These are phyloP conservation scores for Arrhamphus sclerolepis DNA, from an alignment of 2,797 vertebrate genomes.

Conservation along the genomic window DNA sequence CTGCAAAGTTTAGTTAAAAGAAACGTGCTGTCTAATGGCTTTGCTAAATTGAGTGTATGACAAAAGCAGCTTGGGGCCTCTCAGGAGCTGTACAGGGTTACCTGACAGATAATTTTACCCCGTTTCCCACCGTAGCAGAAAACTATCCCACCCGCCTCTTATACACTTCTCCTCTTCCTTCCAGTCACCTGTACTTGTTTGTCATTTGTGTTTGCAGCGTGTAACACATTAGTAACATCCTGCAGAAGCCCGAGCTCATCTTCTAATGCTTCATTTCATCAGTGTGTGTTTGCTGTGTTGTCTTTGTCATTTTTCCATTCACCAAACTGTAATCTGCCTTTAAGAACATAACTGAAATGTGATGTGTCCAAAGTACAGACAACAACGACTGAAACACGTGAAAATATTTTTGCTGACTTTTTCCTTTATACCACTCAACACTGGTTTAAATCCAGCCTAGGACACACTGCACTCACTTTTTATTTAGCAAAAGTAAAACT, in stretches of 20 bases:
- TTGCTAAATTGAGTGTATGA: constrained; percentile 22
- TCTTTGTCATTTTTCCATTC: not conserved
- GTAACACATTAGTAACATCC: constrained; percentile 15
- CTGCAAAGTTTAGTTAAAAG: constrained; percentile 34
- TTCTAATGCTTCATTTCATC: not conserved
- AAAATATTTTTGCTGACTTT: not conserved
- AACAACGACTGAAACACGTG: too few relatives aligned
- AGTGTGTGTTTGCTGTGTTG: constrained; percentile 2
- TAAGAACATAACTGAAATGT: not conserved
- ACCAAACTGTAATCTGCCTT: not conserved
- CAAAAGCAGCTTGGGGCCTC: constrained; percentile 13
- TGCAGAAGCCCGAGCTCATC: constrained; percentile 23
- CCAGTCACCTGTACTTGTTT: constrained; percentile 12
- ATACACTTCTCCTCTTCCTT: constrained; percentile 19
- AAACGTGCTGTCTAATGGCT: constrained; percentile 16
- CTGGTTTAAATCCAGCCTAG: constrained; percentile 27
- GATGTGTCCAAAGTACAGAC: not conserved
- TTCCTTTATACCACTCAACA: not conserved
- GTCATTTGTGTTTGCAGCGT: constrained; percentile 25
- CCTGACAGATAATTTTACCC: constrained; percentile 6
- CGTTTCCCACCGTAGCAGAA: constrained; percentile 23
- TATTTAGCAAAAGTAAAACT: not conserved
- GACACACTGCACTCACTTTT: not conserved
- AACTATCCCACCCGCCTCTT: constrained; percentile 1
- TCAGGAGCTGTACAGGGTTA: not conserved